Conservation (phyloP, 1,140 invertebrate species). For the Tetramorium simillimum region DNA sequence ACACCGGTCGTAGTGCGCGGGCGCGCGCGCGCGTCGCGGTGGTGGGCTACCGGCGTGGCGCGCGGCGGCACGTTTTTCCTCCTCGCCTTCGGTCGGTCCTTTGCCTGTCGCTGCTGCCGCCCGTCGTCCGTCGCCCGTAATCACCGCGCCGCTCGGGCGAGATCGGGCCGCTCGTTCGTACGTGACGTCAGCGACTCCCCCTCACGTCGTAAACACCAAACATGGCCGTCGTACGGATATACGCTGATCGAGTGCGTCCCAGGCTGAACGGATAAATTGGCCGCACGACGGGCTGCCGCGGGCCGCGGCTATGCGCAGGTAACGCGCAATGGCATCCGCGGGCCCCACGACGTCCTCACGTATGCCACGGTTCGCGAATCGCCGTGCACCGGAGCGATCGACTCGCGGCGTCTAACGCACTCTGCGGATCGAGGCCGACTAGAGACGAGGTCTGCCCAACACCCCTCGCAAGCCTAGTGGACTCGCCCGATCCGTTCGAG, state of each 20-base stretch:
- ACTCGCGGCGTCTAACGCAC: conserved; percentile 79
- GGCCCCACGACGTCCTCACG: conserved; percentile 18
- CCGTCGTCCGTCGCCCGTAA: conserved; percentile 16
- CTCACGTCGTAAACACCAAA: conserved; percentile 85
- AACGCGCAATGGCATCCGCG: conserved; percentile 13
- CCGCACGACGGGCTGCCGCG: conserved; percentile 50
- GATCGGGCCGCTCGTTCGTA: conserved; percentile 72
- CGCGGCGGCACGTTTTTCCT: conserved; percentile 61
- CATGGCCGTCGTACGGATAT: conserved; percentile 83
- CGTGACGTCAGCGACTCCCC: conserved; percentile 84
- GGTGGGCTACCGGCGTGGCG: conserved; percentile 22
- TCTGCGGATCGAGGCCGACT: conserved; percentile 85
- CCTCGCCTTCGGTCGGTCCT: not conserved
- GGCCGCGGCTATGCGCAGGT: conserved; percentile 40
- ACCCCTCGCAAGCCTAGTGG: conserved; percentile 82
- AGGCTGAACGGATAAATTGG: conserved; percentile 64
- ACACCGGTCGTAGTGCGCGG: not conserved
- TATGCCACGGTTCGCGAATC: conserved; percentile 40
- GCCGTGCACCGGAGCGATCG: conserved; percentile 67
- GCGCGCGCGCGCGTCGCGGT: not conserved
- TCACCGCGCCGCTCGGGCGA: conserved; percentile 75
- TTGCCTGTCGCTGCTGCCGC: conserved; percentile 65
- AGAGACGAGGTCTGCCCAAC: conserved; percentile 81
- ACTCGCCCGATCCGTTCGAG: conserved; percentile 83
- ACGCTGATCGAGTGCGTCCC: conserved; percentile 78